phyloP scores from a whole-genome alignment of 2,888 invertebrate genomes.

The Andrena praecox region DNA sequence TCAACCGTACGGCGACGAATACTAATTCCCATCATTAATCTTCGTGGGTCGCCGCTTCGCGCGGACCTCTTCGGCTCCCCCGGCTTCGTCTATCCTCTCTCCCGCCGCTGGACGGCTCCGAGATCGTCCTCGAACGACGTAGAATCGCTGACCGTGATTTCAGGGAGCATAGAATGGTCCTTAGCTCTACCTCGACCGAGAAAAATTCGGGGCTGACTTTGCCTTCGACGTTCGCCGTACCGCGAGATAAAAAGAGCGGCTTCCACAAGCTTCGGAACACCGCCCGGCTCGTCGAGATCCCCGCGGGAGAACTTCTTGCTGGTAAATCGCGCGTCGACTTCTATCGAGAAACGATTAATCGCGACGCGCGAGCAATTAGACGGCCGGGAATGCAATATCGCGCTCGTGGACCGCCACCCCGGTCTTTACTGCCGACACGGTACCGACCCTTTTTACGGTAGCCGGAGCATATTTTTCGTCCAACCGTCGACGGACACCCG shows the following conservation, averaged over 20 bases:
- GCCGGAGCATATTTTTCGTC: not conserved
- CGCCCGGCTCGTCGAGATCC: no score
- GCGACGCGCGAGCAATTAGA: slow-evolving; percentile 7
- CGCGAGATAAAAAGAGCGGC: no score
- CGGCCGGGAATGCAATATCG: not conserved
- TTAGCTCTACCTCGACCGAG: no score
- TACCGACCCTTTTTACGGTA: slow-evolving; percentile 7
- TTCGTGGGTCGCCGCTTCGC: slow-evolving; percentile 67
- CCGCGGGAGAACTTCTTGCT: not conserved
- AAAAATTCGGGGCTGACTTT: slow-evolving; percentile 7
- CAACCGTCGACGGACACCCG: not conserved
- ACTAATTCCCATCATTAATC: slow-evolving; percentile 83
- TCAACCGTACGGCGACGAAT: slow-evolving; percentile 83
- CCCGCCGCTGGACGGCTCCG: not conserved
- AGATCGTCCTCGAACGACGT: slow-evolving; percentile 18
- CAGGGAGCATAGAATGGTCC: not conserved
- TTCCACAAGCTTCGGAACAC: no score
- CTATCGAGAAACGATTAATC: slow-evolving; percentile 31
- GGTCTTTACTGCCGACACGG: slow-evolving; percentile 6
- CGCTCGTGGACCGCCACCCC: not conserved
- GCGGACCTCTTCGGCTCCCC: slow-evolving; percentile 62
- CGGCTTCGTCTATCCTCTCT: slow-evolving; percentile 10
- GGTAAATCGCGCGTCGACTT: slow-evolving; percentile 4
- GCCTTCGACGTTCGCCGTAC: no score
- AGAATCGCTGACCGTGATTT: slow-evolving; percentile 22